Evolutionary conservation across 2,113 vertebrate species (phyloP).

Genomic region (Chionomys nivalis): DNA sequence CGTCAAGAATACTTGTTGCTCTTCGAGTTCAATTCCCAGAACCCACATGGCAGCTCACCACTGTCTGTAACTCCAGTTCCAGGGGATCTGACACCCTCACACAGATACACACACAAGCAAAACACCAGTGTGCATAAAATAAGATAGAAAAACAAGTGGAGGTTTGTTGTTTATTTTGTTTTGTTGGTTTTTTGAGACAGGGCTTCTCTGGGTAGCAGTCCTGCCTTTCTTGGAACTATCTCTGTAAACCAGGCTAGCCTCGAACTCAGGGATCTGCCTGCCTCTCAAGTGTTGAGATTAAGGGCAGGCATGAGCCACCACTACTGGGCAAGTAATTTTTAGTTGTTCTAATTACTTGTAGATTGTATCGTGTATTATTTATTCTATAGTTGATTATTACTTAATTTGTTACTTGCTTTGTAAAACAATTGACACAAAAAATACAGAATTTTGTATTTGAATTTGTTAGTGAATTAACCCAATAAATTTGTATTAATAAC

Average conservation of each 20-base stretch:
- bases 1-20: not conserved
- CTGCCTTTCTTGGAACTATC: not conserved
- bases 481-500: conserved; percentile 14
- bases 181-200: not conserved
- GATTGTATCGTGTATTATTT: not conserved
- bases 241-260: not conserved
- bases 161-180: not conserved
- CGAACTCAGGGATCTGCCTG: not conserved
- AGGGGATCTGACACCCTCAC: not conserved
- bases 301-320: not conserved
- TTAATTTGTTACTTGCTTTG: conserved; percentile 32
- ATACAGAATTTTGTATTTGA: conserved; percentile 15
- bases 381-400: not conserved
- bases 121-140: not conserved
- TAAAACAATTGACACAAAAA: conserved; percentile 1
- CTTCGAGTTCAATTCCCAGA: not conserved
- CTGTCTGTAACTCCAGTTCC: not conserved
- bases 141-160: not conserved
- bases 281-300: not conserved
- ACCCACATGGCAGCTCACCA: not conserved
- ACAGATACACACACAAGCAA: not conserved
- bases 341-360: not conserved
- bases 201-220: not conserved
- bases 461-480: conserved; percentile 13
- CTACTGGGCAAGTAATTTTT: not conserved